Base-by-base conservation (phyloP, 2,888 invertebrate species). In the Linnaemya vulpina region DNA sequence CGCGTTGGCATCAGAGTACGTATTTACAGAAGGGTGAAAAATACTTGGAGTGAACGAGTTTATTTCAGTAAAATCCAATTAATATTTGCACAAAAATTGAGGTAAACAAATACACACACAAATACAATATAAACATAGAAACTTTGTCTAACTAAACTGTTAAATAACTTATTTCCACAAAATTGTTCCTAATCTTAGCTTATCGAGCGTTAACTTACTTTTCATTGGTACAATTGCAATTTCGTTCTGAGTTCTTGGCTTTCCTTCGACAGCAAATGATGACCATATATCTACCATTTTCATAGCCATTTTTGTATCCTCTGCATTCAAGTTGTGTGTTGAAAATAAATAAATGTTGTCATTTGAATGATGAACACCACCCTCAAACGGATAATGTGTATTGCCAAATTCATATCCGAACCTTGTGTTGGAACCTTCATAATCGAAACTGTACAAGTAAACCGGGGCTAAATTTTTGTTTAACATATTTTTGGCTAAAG, bases 311-410 rank as follows among this genome's bases (percentile, higher is more conserved):
- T 87, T 71, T 1, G 89, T 89, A 74, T 93, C 93, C 63, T 93
- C 93, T 8, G 86, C 80, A 79, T 91, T 91, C 35, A 93, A 87
- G 0, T 87, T 79, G 67, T 91, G 90, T 0, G 90, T 91, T 13
- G 90, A 89, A 89, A 94, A 95, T n/a, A 94, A 87, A 87, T 94
- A 94, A n/a, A 94, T 93, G 38, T 94, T 92, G 83, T 95, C 94
- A 87, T 95, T 93, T 0, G 94, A 94, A 88, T 95, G 94, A 86
- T 94, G 94, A 1, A 93, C 93, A 3, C 94, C 93, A 5, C 93
- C 93, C 80, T 92, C 90, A 78, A 93, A 93, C 0, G 93, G 93
- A 89, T 93, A 93, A 43, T 92, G 92, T 0, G 89, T 87, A 46
- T 91, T 91, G 63, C 91, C 90, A 8, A 91, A 90, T 49, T 92